Conservation (phyloP, 2,888 invertebrate species). For the Chaetoderma sp. region DNA sequence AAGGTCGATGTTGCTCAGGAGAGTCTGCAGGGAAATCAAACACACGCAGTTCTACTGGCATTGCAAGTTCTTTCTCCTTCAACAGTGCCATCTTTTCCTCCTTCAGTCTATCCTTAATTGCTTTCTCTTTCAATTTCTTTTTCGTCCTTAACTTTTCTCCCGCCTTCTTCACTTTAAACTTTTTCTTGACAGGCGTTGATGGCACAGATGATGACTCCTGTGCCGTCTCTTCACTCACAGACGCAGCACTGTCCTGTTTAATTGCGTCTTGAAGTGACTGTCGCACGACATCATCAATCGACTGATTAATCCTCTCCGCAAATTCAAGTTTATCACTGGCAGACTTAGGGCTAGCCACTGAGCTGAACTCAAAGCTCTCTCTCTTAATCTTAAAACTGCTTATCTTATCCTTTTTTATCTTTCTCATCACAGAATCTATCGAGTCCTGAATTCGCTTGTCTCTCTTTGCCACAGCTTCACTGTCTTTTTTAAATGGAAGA, state of each 20-base stretch:
- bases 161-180: constrained; percentile 36
- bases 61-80: constrained; percentile 11
- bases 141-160: constrained; percentile 36
- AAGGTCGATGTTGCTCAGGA: not conserved
- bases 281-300: constrained; percentile 36
- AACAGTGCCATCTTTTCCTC: constrained; percentile 9
- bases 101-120: constrained; percentile 20
- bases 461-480: too few relatives aligned
- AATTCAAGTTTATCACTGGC: too few relatives aligned
- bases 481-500: too few relatives aligned
- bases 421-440: too few relatives aligned
- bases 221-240: too few relatives aligned
- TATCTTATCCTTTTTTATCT: constrained; percentile 18
- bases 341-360: too few relatives aligned
- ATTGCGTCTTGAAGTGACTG: constrained; percentile 25
- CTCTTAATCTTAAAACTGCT: constrained; percentile 24
- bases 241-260: too few relatives aligned
- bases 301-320: constrained; percentile 29
- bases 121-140: constrained; percentile 17
- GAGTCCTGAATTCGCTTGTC: too few relatives aligned
- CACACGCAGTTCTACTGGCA: too few relatives aligned
- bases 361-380: constrained; percentile 16
- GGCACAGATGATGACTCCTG: too few relatives aligned
- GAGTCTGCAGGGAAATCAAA: constrained; percentile 6
- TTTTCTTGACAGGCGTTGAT: not conserved